These are phyloP conservation scores for Thamnaconus septentrionalis DNA, from an alignment of 2,113 vertebrate species.

Conservation along the genomic window DNA sequence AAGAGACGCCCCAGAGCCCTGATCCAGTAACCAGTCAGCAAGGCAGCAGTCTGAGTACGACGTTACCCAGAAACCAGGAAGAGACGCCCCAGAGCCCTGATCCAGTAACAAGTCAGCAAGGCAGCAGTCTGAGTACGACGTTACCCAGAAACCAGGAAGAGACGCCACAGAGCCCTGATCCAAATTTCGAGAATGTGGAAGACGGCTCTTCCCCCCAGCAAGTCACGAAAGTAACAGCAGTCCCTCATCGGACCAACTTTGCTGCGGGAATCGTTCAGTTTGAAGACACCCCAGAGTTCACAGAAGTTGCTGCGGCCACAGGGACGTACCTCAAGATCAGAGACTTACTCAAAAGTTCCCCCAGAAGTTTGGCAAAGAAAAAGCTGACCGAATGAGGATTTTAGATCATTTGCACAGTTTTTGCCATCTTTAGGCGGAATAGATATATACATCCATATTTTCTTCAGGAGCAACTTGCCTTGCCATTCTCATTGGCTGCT, in stretches of 20 bases:
- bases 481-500: conserved; percentile 22
- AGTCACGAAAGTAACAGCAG: conserved; percentile 55
- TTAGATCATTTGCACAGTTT: no score
- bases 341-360: conserved; percentile 89
- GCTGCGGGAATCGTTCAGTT: conserved; percentile 92
- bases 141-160: not conserved
- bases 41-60: no score
- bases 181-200: not conserved
- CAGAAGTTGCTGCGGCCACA: conserved; percentile 91
- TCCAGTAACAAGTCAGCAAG: not conserved
- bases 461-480: conserved; percentile 11
- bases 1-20: conserved; percentile 24
- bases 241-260: conserved; percentile 93
- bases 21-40: not conserved
- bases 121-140: conserved; percentile 4
- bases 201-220: conserved; percentile 11
- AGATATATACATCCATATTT: conserved; percentile 10
- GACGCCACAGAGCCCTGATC: conserved; percentile 3
- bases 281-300: conserved; percentile 95
- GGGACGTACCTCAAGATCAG: conserved; percentile 91
- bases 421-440: no score
- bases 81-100: conserved; percentile 22
- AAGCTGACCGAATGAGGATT: conserved; percentile 58
- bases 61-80: not conserved
- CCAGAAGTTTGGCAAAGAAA: conserved; percentile 88